Evolutionary conservation across 1,140 invertebrate species (phyloP).

Genomic region (Zaprionus capensis): DNA sequence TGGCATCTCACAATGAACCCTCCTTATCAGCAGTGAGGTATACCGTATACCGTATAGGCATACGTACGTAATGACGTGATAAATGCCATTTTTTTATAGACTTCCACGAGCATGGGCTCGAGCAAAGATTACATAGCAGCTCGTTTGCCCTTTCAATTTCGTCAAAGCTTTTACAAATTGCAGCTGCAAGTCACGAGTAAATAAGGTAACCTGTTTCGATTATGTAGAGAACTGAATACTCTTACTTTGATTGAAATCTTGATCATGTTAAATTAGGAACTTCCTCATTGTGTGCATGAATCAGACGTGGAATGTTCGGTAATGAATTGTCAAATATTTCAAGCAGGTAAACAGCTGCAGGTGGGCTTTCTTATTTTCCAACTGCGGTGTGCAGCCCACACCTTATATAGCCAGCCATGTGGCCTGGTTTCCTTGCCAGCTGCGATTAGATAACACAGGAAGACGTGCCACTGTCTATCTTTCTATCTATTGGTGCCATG

Average conservation of each 20-base stretch:
- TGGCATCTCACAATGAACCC: slow-evolving; percentile 37
- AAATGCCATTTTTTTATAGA: slow-evolving; percentile 17
- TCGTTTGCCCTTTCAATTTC: slow-evolving; percentile 29
- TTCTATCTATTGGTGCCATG: slow-evolving; percentile 3
- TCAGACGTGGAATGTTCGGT: not conserved
- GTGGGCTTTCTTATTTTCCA: not conserved
- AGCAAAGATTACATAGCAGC: slow-evolving; percentile 4
- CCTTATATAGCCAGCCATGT: not conserved
- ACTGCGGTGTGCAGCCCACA: not conserved
- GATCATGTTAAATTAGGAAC: not conserved
- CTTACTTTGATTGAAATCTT: not conserved
- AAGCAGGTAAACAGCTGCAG: not conserved
- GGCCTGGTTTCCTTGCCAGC: slow-evolving; percentile 1
- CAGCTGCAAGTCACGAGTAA: slow-evolving; percentile 6
- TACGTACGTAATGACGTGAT: slow-evolving; percentile 17
- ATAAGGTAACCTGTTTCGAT: not conserved
- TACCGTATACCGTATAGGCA: not conserved
- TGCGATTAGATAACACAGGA: slow-evolving; percentile 17
- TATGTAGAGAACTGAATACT: not conserved
- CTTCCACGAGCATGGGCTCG: slow-evolving; percentile 15
- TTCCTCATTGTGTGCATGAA: not conserved
- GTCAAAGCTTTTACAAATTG: slow-evolving; percentile 28
- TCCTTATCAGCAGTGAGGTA: slow-evolving; percentile 27
- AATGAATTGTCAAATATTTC: not conserved
- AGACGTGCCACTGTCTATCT: slow-evolving; percentile 7